phyloP scores from a whole-genome alignment of 2,113 vertebrate genomes.

The Hippolais icterina region DNA sequence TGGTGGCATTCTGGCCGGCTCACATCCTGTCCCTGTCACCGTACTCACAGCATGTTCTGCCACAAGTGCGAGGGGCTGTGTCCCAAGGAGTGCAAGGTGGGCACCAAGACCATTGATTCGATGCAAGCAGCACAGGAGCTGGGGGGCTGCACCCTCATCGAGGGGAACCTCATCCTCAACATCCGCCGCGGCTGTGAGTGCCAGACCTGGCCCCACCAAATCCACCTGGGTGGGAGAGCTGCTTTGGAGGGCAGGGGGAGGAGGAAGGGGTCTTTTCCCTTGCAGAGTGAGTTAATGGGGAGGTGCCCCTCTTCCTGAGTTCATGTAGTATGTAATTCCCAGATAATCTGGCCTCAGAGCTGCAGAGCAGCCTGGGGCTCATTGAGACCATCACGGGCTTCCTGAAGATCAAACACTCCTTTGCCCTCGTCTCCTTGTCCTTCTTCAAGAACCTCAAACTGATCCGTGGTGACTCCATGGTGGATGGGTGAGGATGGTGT shows the following conservation, averaged over 20 bases:
- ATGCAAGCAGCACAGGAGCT: constrained; percentile 71
- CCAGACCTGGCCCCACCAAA: not conserved
- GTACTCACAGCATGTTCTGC: constrained; percentile 74
- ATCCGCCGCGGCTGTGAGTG: constrained; percentile 81
- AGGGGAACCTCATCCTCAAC: constrained; percentile 81
- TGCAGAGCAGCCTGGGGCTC: constrained; percentile 76
- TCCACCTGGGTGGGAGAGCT: accelerated
- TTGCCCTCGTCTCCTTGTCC: constrained; percentile 76
- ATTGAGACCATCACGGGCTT: constrained; percentile 83
- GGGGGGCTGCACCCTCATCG: constrained; percentile 77
- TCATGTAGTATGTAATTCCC: not conserved
- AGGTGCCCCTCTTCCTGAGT: not conserved
- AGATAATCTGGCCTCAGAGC: constrained; percentile 77
- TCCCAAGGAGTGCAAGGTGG: constrained; percentile 81
- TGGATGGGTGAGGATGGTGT: constrained; percentile 71
- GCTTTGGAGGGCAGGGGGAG: accelerated
- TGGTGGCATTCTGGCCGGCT: accelerated
- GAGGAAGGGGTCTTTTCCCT: too few relatives aligned
- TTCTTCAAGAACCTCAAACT: constrained; percentile 84
- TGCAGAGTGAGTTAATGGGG: not conserved
- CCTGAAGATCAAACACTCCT: constrained; percentile 84
- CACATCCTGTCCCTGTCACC: accelerated
- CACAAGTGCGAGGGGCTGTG: constrained; percentile 80
- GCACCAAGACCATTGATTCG: constrained; percentile 81
- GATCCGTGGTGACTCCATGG: constrained; percentile 80